These are phyloP conservation scores for Trichopria drosophilae DNA, from an alignment of 2,888 invertebrate species.

Conservation along the genomic window DNA sequence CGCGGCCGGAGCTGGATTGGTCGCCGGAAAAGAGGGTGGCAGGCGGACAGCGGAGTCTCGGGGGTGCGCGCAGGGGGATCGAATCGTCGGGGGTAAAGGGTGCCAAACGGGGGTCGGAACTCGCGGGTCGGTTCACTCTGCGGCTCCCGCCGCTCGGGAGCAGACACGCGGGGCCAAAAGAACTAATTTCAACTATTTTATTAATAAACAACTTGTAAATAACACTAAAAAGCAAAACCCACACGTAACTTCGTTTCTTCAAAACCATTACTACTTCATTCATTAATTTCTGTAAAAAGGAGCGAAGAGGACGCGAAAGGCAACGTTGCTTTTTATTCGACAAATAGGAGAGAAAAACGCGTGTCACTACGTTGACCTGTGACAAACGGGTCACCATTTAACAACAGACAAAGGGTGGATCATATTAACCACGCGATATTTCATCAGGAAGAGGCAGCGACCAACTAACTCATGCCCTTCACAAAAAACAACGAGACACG, in stretches of 20 bases:
- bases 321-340: constrained; percentile 9
- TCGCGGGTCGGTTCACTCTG: constrained; percentile 57
- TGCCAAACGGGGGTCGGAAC: constrained; percentile 45
- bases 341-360: constrained; percentile 16
- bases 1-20: constrained; percentile 46
- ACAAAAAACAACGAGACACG: too few relatives aligned
- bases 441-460: too few relatives aligned
- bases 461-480: too few relatives aligned
- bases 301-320: constrained; percentile 20
- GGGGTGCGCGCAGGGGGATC: constrained; percentile 13
- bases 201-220: constrained; percentile 55
- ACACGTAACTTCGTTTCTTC: constrained; percentile 26
- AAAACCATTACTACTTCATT: constrained; percentile 20
- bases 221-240: constrained; percentile 42
- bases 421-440: constrained; percentile 4
- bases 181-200: constrained; percentile 55
- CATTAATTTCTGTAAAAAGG: constrained; percentile 28
- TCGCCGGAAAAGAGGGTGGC: constrained; percentile 10
- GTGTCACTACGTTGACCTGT: too few relatives aligned
- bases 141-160: constrained; percentile 60
- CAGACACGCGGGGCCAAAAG: constrained; percentile 58
- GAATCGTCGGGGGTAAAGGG: constrained; percentile 30
- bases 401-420: constrained; percentile 13
- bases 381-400: too few relatives aligned
- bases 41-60: constrained; percentile 31